Evolutionary conservation across 1,140 invertebrate species (phyloP).

Genomic region (Cryptotermes secundus): DNA sequence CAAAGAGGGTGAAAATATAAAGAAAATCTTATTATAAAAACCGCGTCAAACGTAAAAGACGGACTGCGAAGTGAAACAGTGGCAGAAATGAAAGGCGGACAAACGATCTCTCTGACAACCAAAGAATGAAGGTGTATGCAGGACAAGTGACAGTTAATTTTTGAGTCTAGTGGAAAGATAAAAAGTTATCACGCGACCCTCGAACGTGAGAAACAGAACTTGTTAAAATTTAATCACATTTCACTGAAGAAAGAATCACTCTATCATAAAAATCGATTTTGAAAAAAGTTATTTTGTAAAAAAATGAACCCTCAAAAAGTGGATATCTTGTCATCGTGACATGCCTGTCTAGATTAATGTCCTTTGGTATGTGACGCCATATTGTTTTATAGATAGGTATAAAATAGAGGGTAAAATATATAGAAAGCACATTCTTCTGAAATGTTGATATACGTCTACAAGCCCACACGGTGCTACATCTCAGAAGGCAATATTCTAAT

Average conservation of each 20-base stretch:
- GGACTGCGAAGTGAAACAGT: neutral
- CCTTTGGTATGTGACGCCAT: too few relatives aligned
- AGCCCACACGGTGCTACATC: too few relatives aligned
- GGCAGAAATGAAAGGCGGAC: neutral
- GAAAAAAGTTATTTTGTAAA: neutral
- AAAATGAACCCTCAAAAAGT: neutral
- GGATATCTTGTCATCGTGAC: too few relatives aligned
- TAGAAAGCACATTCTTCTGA: too few relatives aligned
- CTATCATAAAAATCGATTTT: neutral
- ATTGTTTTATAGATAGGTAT: too few relatives aligned
- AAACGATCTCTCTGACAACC: neutral
- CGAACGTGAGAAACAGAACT: neutral
- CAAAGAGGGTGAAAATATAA: neutral
- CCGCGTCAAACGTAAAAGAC: neutral
- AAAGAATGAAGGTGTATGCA: neutral
- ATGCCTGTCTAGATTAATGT: too few relatives aligned
- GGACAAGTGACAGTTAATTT: neutral
- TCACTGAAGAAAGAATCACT: neutral
- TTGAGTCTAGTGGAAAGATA: neutral
- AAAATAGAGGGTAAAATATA: too few relatives aligned
- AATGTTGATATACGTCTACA: too few relatives aligned
- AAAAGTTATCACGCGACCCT: neutral
- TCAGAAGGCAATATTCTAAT: too few relatives aligned
- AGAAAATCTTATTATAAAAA: conserved; percentile 5
- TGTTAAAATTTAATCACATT: conserved; percentile 7